Percentiles rank a stretch among this genome's conserved stretches.
These are phyloP conservation scores for Eupeodes latifasciatus DNA, from an alignment of 2,888 invertebrate species.

Conservation along the genomic window DNA sequence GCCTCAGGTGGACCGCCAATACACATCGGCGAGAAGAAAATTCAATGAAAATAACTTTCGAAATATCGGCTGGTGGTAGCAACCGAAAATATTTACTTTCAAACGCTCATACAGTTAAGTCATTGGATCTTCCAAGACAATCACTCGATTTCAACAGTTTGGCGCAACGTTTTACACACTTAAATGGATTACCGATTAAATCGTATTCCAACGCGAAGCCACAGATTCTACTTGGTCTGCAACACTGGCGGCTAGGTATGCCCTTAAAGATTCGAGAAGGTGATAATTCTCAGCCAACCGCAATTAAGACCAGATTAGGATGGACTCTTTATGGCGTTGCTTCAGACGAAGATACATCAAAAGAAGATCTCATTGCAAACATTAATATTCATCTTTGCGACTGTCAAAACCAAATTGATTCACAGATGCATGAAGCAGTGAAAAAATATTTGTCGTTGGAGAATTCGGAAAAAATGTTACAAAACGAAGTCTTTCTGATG, in stretches of 20 bases:
- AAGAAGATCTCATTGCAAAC: not conserved
- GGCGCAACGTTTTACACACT: not conserved
- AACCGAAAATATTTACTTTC: conserved; percentile 2
- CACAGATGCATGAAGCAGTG: not conserved
- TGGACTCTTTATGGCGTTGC: conserved; percentile 22
- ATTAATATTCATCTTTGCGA: conserved; percentile 30
- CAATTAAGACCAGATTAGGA: conserved; percentile 28
- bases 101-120: conserved; percentile 12
- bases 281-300: not conserved
- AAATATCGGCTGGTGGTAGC: conserved; percentile 13
- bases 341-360: not conserved
- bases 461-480: not conserved
- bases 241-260: conserved; percentile 13
- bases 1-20: conserved; percentile 15
- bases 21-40: conserved; percentile 8
- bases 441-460: conserved; percentile 29
- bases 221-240: conserved; percentile 17
- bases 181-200: conserved; percentile 19
- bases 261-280: conserved; percentile 18
- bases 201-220: conserved; percentile 24
- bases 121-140: conserved; percentile 22
- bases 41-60: conserved; percentile 18
- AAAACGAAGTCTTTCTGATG: conserved; percentile 7
- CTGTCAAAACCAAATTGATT: not conserved
- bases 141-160: conserved; percentile 1